A percentile compares a stretch with the other conserved stretches of the same genome.
These are phyloP conservation scores for Chauna torquata DNA, from an alignment of 2,113 vertebrate genomes.

Conservation along the genomic window DNA sequence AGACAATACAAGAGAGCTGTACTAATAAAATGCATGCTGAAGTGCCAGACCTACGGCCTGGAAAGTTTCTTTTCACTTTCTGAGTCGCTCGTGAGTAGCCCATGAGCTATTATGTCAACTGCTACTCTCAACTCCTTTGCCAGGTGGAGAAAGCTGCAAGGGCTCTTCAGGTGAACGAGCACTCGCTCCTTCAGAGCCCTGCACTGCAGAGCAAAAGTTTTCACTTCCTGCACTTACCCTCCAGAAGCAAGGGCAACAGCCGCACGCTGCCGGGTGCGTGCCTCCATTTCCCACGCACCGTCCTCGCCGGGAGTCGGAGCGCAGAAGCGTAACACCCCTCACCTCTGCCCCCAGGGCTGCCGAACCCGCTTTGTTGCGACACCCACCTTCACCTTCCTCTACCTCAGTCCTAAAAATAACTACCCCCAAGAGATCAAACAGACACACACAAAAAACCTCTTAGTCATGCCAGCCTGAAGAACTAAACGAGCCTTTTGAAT, in stretches of 20 bases:
- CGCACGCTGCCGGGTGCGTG: too few relatives aligned
- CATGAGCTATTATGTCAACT: background rate
- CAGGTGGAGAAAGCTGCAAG: fast-evolving
- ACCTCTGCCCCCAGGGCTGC: fast-evolving
- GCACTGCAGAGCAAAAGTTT: fast-evolving
- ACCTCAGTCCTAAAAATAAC: background rate
- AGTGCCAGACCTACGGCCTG: background rate
- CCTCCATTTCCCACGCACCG: background rate
- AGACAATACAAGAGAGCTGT: background rate
- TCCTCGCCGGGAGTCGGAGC: fast-evolving
- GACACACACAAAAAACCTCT: background rate
- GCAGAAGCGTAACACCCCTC: fast-evolving
- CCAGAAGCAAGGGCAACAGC: background rate
- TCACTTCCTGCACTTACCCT: fast-evolving
- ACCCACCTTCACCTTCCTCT: background rate
- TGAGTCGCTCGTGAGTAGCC: fast-evolving
- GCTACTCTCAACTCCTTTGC: background rate
- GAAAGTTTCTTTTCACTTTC: background rate
- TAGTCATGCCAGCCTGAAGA: background rate
- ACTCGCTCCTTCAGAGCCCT: background rate
- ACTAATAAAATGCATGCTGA: fast-evolving
- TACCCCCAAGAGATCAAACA: background rate
- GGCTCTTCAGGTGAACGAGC: too few relatives aligned
- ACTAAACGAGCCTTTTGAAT: background rate
- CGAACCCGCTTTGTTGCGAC: fast-evolving